Base-by-base conservation (phyloP, 2,888 invertebrate genomes). In the Agriopis marginaria region DNA sequence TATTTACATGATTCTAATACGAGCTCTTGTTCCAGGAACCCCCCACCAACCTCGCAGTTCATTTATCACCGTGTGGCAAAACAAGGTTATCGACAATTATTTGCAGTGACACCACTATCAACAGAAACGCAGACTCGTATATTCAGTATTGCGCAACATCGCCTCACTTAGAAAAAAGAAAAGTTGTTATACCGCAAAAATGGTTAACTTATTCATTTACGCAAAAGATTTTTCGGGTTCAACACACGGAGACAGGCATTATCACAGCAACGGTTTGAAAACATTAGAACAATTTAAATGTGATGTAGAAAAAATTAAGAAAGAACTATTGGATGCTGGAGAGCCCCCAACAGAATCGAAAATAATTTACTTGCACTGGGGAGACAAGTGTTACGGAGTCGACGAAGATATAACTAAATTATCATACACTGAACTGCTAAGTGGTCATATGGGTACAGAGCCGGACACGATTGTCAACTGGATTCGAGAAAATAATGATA, bases 351-450 rank as follows among this genome's bases (percentile, higher is more conserved):
- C 68, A 65, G 71, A 78, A 70, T 78, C 74, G 0, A 76, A 75
- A 76, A 75, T 78, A 12, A 50, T 84, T 68, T 83, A 82, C 60
- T 77, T 84, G 56, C 82, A 84, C 64, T 84, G 84, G 82, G 79
- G 81, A 5, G 3, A 73, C 53, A 7, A 12, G 6, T 82, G 82
- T 69, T 62, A 17, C 3, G 76, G 81, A 70, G 80, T 82, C 5
- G 69, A 77, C 55, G 83, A 82, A 76, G 40, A 76, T 0, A 14
- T 14, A 7, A 49, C 49, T 14, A 49, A 7, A 49, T 8, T 14
- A 14, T 2, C 49, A 1, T 49, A 49, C 14, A 14, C 7, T 14
- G 7, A 14, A 1, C 14, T 14, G 14, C 0, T n/a, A 5, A 1
- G 10, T 14, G 49, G 49, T 7, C 2, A 14, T 4, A n/a, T 12